Evolutionary conservation across 2,888 invertebrate species (phyloP), one percentile per base, ranked within the genome.

Genomic region (Scaptomyza flava): DNA sequence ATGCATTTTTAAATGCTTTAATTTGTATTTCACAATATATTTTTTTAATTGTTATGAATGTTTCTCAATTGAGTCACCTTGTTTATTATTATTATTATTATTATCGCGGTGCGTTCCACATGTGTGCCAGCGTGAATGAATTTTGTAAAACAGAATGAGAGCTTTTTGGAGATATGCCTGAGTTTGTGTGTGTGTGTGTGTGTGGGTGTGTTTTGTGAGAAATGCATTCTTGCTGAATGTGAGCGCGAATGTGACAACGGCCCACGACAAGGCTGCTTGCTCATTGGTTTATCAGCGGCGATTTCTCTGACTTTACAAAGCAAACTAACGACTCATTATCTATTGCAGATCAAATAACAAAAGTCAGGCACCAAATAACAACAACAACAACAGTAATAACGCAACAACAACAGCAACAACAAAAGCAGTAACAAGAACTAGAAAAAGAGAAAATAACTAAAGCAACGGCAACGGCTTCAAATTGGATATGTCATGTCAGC

Each of bases 401-500:
- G 59, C 17, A 38, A 31, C 51, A 30, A 65, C 47, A 50, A 51
- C 14, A 62, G 43, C n/a, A 33, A 54, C 42, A 54, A 58, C 20
- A 60, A 30, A 11, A 38, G 36, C 31, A 34, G 12, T 57, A 11
- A 27, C 31, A 59, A 45, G 36, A 67, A 52, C 45, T 31, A 50
- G 38, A 43, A 33, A 41, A 45, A 46, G 38, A 45, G 41, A 27
- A 36, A 63, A 54, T 45, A 61, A 27, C 50, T 43, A 57, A 62
- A 47, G 61, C 60, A 66, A 61, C 62, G 68, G 72, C 68, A 77
- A 77, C 81, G 73, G 77, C 87, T 81, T 79, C 71, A 77, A 76
- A 73, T 90, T 90, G 92, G 92, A 91, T 89, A 92, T 92, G 92
- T 91, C 92, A 92, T 92, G 92, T 92, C 91, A 92, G 91, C 92